phyloP scores from a whole-genome alignment of 2,797 vertebrate genomes.

The Psittacula echo region DNA sequence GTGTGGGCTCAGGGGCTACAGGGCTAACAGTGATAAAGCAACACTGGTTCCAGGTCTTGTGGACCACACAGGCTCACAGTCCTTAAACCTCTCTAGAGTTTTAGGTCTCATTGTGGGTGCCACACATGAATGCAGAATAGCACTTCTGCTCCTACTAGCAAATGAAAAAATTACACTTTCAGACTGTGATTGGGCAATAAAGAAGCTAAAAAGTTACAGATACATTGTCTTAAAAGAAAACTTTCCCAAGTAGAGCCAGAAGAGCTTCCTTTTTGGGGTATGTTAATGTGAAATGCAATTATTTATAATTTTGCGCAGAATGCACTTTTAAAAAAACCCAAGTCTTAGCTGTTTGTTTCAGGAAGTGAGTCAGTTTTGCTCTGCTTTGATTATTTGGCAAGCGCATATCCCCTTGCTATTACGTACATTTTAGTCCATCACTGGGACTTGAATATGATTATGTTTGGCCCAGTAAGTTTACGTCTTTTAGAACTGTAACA shows the following conservation, averaged over 20 bases:
- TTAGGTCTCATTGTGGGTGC: not conserved
- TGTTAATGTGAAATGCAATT: conserved; percentile 17
- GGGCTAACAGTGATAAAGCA: not conserved
- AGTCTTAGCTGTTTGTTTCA: not conserved
- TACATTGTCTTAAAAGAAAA: not conserved
- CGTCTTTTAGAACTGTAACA: conserved; percentile 49
- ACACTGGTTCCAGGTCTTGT: not conserved
- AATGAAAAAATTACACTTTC: not conserved
- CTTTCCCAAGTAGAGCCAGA: not conserved
- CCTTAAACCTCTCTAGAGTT: not conserved
- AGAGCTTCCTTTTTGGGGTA: not conserved
- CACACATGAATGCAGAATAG: not conserved
- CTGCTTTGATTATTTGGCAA: conserved; percentile 27
- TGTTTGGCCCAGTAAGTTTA: conserved; percentile 53
- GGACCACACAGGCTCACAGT: not conserved
- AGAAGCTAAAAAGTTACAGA: not conserved
- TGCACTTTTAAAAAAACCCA: not conserved
- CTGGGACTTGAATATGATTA: not conserved
- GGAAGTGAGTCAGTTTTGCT: conserved; percentile 29
- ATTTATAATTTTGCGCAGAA: conserved; percentile 25
- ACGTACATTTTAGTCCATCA: not conserved
- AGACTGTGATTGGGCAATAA: not conserved
- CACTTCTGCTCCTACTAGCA: not conserved
- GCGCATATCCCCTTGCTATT: not conserved
- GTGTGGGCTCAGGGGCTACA: not conserved